These are phyloP conservation scores for Nymphalis c-album DNA, from an alignment of 2,888 invertebrate genomes.

Conservation along the genomic window DNA sequence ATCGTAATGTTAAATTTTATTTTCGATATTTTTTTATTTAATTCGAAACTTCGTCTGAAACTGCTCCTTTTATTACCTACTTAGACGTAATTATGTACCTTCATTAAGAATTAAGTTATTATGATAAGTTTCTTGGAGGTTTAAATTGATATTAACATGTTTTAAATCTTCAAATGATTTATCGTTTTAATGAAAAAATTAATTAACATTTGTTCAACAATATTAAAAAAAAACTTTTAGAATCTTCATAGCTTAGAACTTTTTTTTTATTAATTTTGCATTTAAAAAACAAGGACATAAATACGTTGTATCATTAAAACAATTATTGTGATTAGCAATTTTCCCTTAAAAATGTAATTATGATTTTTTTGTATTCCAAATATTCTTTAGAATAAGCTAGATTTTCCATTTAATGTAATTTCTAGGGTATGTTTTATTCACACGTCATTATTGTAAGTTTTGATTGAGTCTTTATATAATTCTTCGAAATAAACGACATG, in stretches of 20 bases:
- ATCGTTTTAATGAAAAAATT: conserved; percentile 48
- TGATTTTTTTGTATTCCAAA: conserved; percentile 53
- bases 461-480: conserved; percentile 50
- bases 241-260: conserved; percentile 3
- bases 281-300: background rate
- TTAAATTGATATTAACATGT: conserved; percentile 39
- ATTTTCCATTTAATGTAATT: conserved; percentile 47
- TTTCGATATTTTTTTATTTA: background rate
- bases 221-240: conserved; percentile 11
- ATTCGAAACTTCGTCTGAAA: conserved; percentile 19
- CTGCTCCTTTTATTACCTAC: conserved; percentile 30
- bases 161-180: conserved; percentile 67
- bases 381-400: conserved; percentile 57
- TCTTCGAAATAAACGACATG: conserved; percentile 44
- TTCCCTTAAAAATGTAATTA: conserved; percentile 13
- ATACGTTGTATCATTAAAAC: conserved; percentile 2
- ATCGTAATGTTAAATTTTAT: background rate
- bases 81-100: conserved; percentile 32
- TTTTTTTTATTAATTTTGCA: background rate
- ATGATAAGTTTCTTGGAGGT: conserved; percentile 73
- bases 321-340: conserved; percentile 2
- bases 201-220: conserved; percentile 9
- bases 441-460: conserved; percentile 59
- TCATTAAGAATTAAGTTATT: conserved; percentile 33
- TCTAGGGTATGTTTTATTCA: conserved; percentile 47